Evolutionary conservation across 2,797 vertebrate species (phyloP), one percentile per base, ranked within the genome.

Genomic region (Falco rusticolus): DNA sequence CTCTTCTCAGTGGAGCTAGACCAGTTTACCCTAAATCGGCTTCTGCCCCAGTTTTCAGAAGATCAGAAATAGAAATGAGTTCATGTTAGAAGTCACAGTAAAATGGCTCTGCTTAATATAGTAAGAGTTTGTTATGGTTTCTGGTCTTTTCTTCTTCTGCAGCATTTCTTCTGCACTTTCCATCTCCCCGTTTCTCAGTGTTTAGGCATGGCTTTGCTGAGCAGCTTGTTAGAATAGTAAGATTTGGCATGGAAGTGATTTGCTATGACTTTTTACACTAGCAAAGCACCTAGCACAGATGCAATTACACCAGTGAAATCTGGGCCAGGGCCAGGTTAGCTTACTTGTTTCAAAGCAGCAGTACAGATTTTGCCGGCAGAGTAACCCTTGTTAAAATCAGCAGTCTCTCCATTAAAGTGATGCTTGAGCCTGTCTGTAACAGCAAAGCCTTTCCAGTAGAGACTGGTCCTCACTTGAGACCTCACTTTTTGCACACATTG

Each of bases 11-110:
- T 5, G 3, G 81, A 89, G 41, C 54, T 71, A 70, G 72, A 81
- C 56, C 76, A 65, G 81, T 87, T 66, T 91, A 93, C 87, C 79
- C 69, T 74, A 88, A 91, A 91, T 79, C 1, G 0, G 72, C 41
- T 94, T n/a, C 59, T 95, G 95, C 79, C 89, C 93, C 93, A 93
- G 79, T 96, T 97, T 95, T 78, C 43, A 63, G 65, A 87, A 60
- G 69, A 96, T 84, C 90, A 78, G 79, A 84, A 96, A 96, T 91
- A 94, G 92, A 96, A 97, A 95, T 0, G 33, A 91, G 87, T 96
- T 94, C 91, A 83, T 22, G 79, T 86, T 69, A 91, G 51, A 92
- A 89, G 69, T 76, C 66, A 69, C n/a, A 70, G 56, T 88, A 94
- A 94, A 95, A 88, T 43, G 21, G 56, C 59, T 88, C 37, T 81